Evolutionary conservation across 2,113 vertebrate genomes (phyloP).

Genomic region (Leucopternis melanops): DNA sequence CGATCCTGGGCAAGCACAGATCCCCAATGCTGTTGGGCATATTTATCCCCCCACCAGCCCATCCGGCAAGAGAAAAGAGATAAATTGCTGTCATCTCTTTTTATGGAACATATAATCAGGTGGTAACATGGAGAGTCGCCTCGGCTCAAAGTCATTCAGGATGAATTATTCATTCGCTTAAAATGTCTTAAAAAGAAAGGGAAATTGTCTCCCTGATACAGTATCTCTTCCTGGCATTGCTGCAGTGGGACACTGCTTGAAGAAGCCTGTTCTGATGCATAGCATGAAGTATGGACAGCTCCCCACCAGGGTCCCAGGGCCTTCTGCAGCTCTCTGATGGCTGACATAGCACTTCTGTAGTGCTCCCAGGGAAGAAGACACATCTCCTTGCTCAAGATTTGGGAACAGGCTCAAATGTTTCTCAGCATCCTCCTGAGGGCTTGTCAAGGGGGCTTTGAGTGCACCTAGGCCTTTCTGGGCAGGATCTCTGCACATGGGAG

Average conservation of each 20-base stretch:
- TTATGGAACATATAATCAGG: constrained; percentile 68
- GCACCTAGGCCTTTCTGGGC: neutral
- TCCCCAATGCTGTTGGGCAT: too few species aligned
- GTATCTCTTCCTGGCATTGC: neutral
- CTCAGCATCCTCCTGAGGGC: neutral
- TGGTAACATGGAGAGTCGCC: constrained; percentile 50
- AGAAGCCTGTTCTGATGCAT: neutral
- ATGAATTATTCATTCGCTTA: constrained; percentile 70
- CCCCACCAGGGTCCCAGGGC: neutral
- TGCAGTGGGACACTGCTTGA: neutral
- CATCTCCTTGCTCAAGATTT: neutral
- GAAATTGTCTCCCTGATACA: neutral
- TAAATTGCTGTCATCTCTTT: constrained; percentile 70
- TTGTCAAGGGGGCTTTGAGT: neutral
- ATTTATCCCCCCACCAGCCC: constrained; percentile 45
- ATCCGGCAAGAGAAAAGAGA: constrained; percentile 40
- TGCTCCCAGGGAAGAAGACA: neutral
- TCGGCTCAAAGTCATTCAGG: constrained; percentile 56
- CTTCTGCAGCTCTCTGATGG: neutral
- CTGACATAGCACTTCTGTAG: neutral
- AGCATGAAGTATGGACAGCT: neutral
- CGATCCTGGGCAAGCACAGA: too few species aligned
- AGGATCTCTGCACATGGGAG: neutral
- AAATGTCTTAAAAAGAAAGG: constrained; percentile 22
- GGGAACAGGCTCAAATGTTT: neutral